Percentiles rank a stretch among this genome's conserved stretches.
Evolutionary conservation across 1,140 invertebrate genomes (phyloP).

Genomic region (Semibalanus balanoides): DNA sequence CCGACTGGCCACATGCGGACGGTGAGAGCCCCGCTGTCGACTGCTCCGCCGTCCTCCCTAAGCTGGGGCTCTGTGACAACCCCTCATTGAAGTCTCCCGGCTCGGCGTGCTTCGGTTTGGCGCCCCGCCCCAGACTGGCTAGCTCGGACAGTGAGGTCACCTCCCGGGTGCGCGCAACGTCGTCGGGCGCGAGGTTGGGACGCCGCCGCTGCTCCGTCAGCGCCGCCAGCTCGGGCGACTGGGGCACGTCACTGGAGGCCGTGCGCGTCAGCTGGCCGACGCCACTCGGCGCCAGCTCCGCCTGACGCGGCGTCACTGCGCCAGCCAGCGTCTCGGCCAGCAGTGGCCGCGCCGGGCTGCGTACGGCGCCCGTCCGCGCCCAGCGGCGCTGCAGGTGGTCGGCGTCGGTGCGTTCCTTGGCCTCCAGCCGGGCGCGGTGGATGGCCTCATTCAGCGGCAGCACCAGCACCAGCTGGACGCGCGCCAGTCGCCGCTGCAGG

Average conservation of each 20-base stretch:
- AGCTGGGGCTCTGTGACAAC: too few species aligned
- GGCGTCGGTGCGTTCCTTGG: neutral
- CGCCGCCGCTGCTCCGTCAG: too few species aligned
- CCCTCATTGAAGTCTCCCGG: too few species aligned
- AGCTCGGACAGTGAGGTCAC: neutral
- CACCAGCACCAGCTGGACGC: constrained; percentile 1
- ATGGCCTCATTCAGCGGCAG: neutral
- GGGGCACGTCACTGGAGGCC: neutral
- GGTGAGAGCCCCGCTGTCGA: too few species aligned
- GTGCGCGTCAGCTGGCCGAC: neutral
- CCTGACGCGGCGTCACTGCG: neutral
- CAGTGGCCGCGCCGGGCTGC: neutral
- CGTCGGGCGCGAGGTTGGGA: neutral
- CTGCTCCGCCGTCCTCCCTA: too few species aligned
- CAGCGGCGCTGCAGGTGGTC: neutral
- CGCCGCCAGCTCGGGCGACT: neutral
- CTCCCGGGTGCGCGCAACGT: neutral
- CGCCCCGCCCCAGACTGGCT: too few species aligned
- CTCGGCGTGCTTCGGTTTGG: too few species aligned
- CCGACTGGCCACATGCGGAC: too few species aligned
- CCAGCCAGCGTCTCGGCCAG: neutral
- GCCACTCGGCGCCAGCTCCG: neutral
- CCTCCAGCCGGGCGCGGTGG: neutral
- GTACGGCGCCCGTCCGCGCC: too few species aligned
- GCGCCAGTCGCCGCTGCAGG: neutral